Evolutionary conservation across 2,888 invertebrate genomes (phyloP).

Genomic region (Nomada ferruginata): DNA sequence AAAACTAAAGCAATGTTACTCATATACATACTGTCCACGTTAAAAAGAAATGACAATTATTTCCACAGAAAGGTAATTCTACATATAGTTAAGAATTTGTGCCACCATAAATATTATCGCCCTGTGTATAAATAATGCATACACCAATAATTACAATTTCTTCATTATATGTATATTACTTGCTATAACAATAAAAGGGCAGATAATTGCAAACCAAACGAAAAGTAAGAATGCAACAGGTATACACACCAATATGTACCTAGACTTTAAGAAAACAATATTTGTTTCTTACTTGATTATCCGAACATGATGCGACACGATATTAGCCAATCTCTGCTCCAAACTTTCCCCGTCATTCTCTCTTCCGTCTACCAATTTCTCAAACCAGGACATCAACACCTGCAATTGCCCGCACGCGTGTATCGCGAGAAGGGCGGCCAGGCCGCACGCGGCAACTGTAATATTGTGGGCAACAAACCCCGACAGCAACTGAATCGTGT

Average conservation of each 20-base stretch:
- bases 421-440: slow-evolving; percentile 73
- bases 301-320: slow-evolving; percentile 65
- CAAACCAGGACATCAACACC: slow-evolving; percentile 69
- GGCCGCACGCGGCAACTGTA: slow-evolving; percentile 73
- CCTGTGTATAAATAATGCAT: too few relatives aligned
- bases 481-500: slow-evolving; percentile 69
- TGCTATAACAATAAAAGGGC: neutral
- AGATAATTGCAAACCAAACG: too few relatives aligned
- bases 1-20: slow-evolving; percentile 19
- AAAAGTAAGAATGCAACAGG: neutral
- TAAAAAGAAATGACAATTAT: too few relatives aligned
- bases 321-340: slow-evolving; percentile 49
- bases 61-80: too few relatives aligned
- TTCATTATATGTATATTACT: neutral
- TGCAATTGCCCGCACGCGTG: slow-evolving; percentile 78
- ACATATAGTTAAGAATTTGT: too few relatives aligned
- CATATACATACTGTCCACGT: neutral
- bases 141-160: too few relatives aligned
- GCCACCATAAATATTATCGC: too few relatives aligned
- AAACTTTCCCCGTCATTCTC: slow-evolving; percentile 24
- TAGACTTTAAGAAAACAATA: neutral
- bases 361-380: slow-evolving; percentile 45
- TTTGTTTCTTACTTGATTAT: slow-evolving; percentile 59
- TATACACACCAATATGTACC: neutral
- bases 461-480: slow-evolving; percentile 76